Base-by-base conservation (phyloP, 2,797 vertebrate species). In the Microctenopoma lineatum region DNA sequence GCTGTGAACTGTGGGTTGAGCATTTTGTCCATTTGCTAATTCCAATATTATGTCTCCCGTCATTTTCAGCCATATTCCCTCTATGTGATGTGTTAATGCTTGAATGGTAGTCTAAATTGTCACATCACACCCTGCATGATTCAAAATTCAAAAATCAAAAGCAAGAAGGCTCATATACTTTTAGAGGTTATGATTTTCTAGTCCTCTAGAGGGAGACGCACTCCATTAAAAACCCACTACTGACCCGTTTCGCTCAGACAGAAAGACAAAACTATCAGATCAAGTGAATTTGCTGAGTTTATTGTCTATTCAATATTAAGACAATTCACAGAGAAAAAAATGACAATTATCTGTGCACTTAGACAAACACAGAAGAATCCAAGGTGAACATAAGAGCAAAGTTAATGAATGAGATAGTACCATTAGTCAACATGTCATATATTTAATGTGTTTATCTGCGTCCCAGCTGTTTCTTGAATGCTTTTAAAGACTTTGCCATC, bases 401-500 rank as follows among this genome's bases (percentile, higher is more conserved):
- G 65, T 64, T 80, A 75, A 80, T 84, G 46, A 87, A 25, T 67
- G 32, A 86, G 15, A 51, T 41, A 63, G 70, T 73, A 74, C 27
- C 27, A 64, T 61, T 1, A 34, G 25, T 29, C 51, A 69, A 32
- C 64, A n/a, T 25, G 32, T 48, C 66, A 70, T 38, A 29, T 65
- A n/a, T 26, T 51, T 55, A 61, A 48, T n/a, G 51, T 7, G 18
- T 87, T 94, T 66, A 95, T 89, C 92, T 85, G 32, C 90, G 91
- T 65, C 92, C 92, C 56, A 92, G 59, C 84, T 93, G 92, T 36
- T 90, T 96, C 88, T 90, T 96, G 84, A 96, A 93, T 1, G 92
- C 92, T 87, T 92, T 95, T 77, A 96, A 79, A 50, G 95, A 94
- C 87, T 96, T 96, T 59, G 91, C 95, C 96, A 97, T 97, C 87